Base-by-base conservation (phyloP, 1,140 invertebrate species). In the Anoplophora glabripennis region DNA sequence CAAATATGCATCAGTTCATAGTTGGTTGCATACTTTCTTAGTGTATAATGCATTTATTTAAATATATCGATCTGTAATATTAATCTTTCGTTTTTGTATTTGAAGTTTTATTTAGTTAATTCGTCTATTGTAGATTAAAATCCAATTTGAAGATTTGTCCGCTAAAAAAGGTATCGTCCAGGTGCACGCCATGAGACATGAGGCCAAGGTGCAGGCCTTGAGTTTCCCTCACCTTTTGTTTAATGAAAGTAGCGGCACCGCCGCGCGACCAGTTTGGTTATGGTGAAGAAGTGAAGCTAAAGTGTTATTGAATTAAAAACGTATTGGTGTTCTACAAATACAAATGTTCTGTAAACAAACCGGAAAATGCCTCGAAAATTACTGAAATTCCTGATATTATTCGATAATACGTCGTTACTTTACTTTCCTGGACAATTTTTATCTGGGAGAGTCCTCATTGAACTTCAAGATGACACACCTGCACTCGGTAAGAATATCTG, bases 401-500 rank as follows among this genome's bases (percentile, higher is more conserved):
- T 96, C 77, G 93, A 96, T 76, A 96, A 96, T 75, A 92, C 92
- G 34, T 94, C 91, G 66, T 79, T 96, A 33, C 77, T 96, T 36
- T 96, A 96, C 76, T 95, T 96, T 72, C 93, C 93, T 41, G 89
- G 93, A 28, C 85, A 95, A 74, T 96, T 96, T 75, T 79, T 96
- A 52, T 93, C 91, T 38, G 94, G 94, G 28, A 82, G 92, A 67
- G 93, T 96, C 14, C 83, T 96, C 14, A 88, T 96, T 63, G 93
- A 96, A 74, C 78, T 96, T 42, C 92, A 95, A 74, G 93, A 96
- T 77, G 92, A 96, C 75, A 95, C 93, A 54, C 88, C 89, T 41
- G 89, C 90, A n/a, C 75, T 89, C 60, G 90, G 90, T 85, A 77
- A 84, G 84, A 54, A 54, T 54, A 54, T 52, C 18, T 52, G 49